A percentile compares a stretch with the other conserved stretches of the same genome.
Conservation (phyloP, 1,140 invertebrate genomes). For the Bombus superbus region DNA sequence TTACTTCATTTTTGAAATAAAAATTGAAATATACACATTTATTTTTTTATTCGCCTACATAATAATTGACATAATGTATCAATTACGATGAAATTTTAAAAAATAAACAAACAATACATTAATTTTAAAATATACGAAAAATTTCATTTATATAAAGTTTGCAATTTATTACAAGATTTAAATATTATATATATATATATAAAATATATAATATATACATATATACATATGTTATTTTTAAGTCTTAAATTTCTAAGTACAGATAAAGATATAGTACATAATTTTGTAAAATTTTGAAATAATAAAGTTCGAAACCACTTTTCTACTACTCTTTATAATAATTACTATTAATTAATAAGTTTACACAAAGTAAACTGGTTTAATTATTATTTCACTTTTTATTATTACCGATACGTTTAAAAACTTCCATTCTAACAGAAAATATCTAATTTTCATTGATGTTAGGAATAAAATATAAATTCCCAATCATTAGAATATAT, state of each 20-base stretch:
- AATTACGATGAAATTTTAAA: neutral
- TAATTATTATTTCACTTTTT: neutral
- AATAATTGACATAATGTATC: neutral
- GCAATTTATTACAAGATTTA: neutral
- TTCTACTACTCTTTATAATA: no score
- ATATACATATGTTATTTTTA: neutral
- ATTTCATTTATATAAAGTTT: no score
- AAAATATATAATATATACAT: neutral
- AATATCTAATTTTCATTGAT: neutral
- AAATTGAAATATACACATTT: neutral
- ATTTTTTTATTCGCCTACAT: neutral
- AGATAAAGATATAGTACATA: neutral
- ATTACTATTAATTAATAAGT: neutral
- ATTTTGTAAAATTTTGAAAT: neutral
- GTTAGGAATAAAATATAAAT: neutral
- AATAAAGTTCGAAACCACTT: neutral
- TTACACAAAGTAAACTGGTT: no score
- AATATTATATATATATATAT: neutral
- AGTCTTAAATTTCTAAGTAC: neutral
- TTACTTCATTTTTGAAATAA: neutral
- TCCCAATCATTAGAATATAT: neutral
- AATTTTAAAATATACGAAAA: neutral
- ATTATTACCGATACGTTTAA: neutral
- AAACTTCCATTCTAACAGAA: neutral
- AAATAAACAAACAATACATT: neutral